Conservation (phyloP, 2,888 invertebrate species). For the Magallana nippona region DNA sequence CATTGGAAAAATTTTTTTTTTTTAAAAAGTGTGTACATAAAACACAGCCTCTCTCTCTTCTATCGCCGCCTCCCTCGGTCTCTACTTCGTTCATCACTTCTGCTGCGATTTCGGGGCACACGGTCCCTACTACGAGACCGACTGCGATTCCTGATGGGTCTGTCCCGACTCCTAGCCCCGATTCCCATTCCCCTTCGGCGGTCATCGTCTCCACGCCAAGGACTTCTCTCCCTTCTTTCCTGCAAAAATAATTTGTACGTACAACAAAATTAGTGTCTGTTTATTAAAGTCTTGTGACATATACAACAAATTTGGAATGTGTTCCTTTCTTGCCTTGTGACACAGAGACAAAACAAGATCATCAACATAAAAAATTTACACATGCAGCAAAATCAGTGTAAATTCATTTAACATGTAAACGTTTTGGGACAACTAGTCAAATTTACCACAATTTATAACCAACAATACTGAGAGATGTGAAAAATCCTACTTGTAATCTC, state of each 20-base stretch:
- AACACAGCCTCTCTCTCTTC: not conserved
- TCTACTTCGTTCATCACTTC: not conserved
- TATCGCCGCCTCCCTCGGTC: slow-evolving; percentile 1
- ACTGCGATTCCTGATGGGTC: slow-evolving; percentile 25
- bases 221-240: slow-evolving; percentile 14
- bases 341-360: not conserved
- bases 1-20: not conserved
- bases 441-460: too few species aligned
- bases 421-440: too few species aligned
- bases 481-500: slow-evolving; percentile 17
- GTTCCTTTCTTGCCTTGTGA: too few species aligned
- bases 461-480: not conserved
- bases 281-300: not conserved
- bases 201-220: slow-evolving; percentile 13
- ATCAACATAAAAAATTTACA: not conserved
- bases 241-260: not conserved
- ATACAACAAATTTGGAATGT: too few species aligned
- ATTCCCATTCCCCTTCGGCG: not conserved
- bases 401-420: too few species aligned
- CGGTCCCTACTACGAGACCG: not conserved
- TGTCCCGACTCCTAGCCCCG: not conserved
- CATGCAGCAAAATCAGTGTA: too few species aligned
- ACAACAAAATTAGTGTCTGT: not conserved
- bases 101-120: slow-evolving; percentile 2
- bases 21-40: not conserved